phyloP scores from a whole-genome alignment of 2,797 vertebrate species.

The Alfaro cultratus region DNA sequence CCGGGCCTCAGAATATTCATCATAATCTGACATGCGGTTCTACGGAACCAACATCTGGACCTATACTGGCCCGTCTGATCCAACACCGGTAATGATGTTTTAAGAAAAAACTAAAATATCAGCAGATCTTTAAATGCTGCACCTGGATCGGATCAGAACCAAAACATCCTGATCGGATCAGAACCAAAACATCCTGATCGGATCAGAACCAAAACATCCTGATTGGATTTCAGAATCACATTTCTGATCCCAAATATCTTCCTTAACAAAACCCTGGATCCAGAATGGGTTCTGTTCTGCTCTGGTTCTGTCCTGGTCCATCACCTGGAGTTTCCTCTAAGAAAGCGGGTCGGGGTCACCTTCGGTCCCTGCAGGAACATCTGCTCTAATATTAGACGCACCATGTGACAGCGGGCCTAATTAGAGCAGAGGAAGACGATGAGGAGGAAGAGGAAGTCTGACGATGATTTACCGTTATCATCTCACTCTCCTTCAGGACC shows the following conservation, averaged over 20 bases:
- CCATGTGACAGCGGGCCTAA: too few species aligned
- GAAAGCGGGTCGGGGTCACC: background rate
- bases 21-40: too few species aligned
- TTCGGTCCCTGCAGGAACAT: background rate
- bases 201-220: background rate
- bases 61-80: background rate
- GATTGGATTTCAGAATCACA: background rate
- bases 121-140: too few species aligned
- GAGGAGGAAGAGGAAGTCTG: too few species aligned
- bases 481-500: too few species aligned
- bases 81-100: background rate
- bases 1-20: too few species aligned
- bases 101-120: background rate
- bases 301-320: too few species aligned
- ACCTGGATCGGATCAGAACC: background rate
- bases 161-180: background rate
- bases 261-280: background rate
- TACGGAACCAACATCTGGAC: background rate
- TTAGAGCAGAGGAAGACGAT: too few species aligned
- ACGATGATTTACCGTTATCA: too few species aligned
- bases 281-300: background rate
- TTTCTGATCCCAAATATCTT: background rate
- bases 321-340: background rate
- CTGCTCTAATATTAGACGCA: background rate
- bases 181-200: background rate